Evolutionary conservation across 2,888 invertebrate genomes (phyloP), one percentile per base, ranked within the genome.

Genomic region (Anodontia alba): DNA sequence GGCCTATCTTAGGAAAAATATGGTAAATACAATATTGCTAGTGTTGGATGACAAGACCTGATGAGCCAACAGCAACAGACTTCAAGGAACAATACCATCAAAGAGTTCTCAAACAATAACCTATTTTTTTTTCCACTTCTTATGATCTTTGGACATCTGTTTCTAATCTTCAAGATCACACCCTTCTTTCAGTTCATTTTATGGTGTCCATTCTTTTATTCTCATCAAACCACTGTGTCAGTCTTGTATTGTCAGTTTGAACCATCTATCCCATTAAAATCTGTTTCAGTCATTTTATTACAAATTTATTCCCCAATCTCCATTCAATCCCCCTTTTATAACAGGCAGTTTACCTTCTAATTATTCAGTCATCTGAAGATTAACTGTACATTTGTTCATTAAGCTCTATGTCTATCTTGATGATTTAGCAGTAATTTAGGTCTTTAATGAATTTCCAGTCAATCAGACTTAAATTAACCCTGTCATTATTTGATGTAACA

Each of bases 341-440:
- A 26, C 23, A 33, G 17, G 33, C 20, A 62, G 62, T 31, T 38
- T 62, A 62, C 62, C 62, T 33, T 33, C 33, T 62, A 33, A 62
- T 62, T 62, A 62, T 62, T 62, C 33, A 33, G 62, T 33, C 62
- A 62, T 62, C 33, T 8, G 12, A 62, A 33, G 23, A 62, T 62
- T 31, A 62, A 20, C 62, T 62, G 31, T 62, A 33, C 62, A 62
- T 62, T 62, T 33, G 23, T 62, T 62, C 62, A 62, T 62, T 62
- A 62, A 10, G 46, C 38, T 12, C 12, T 38, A 38, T 38, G 38
- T 38, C 38, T 12, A 38, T 38, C 38, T 38, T 12, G 46, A 46
- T 46, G 15, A 46, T 20, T 46, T 46, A 46, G 17, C 17, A 20
- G 46, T 46, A 46, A 46, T 46, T 46, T 46, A 46, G 46, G 46